Evolutionary conservation across 2,888 invertebrate species (phyloP), one percentile per base, ranked within the genome.

Genomic region (Oxytorus armatus): DNA sequence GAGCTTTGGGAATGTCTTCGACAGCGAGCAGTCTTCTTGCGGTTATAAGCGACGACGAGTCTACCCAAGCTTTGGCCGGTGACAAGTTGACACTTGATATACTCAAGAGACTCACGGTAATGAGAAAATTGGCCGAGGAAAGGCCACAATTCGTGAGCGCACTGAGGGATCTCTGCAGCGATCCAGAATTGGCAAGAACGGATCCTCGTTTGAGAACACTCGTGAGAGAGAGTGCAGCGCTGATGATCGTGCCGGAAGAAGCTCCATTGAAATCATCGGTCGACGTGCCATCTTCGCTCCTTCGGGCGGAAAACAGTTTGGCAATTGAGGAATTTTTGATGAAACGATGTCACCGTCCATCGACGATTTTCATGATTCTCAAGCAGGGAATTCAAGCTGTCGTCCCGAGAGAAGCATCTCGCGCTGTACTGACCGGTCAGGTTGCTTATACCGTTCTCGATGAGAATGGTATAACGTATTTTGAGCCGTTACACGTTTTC

Each of bases 371-470:
- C 70, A 93, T 96, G 86, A 95, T 96, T 49, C 94, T 96, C 86
- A 96, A 96, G 84, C 95, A 95, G 87, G 95, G 95, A 4, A 90
- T 95, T 49, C 96, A 96, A 89, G 95, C 95, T 0, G 96, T 96
- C 1, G 94, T 96, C 3, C 96, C 96, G 0, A 93, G 95, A 68
- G 96, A 96, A 90, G 95, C 96, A 0, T 95, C 96, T 72, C 93
- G 95, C 36, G 94, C 95, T 16, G 96, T 96, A 0, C 91, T 96
- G 8, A 95, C 95, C 0, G 96, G 96, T 1, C 94, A 96, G 91
- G 94, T 96, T 0, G 94, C 96, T 0, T 96, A 96, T 88, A 95
- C 95, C 10, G 94, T 96, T 7, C 93, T 96, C 2, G 96, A 96
- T 86, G 96, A 96, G 90, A 94, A 93, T 82, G 96, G 96, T 23